A percentile compares a stretch with the other conserved stretches of the same genome.
phyloP scores from a whole-genome alignment of 2,797 vertebrate species.

The Oryzias sinensis region DNA sequence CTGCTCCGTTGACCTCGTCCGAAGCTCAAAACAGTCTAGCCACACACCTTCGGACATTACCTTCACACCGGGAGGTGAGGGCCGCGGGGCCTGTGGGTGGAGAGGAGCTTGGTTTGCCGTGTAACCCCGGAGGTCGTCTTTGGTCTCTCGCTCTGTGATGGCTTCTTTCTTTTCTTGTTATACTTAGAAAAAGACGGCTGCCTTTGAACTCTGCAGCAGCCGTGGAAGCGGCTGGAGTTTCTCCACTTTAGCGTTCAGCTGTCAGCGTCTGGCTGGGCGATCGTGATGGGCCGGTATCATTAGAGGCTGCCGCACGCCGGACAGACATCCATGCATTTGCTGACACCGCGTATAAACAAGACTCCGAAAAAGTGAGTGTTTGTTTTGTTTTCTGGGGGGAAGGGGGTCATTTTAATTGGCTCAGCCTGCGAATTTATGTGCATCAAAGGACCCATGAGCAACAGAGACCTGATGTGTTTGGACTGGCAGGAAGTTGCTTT shows the following conservation, averaged over 20 bases:
- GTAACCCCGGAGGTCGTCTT: slow-evolving; percentile 73
- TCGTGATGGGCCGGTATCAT: slow-evolving; percentile 72
- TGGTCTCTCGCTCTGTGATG: slow-evolving; percentile 68
- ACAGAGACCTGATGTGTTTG: slow-evolving; percentile 62
- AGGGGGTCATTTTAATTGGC: slow-evolving; percentile 79
- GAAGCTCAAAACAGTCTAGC: slow-evolving; percentile 59
- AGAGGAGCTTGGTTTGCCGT: slow-evolving; percentile 63
- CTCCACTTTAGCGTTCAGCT: slow-evolving; percentile 73
- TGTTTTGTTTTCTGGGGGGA: slow-evolving; percentile 62
- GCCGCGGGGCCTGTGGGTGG: slow-evolving; percentile 38
- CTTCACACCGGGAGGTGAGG: slow-evolving; percentile 41
- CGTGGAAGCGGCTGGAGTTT: slow-evolving; percentile 78
- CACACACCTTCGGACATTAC: slow-evolving; percentile 50
- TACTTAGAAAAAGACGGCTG: slow-evolving; percentile 72
- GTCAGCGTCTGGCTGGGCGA: slow-evolving; percentile 76
- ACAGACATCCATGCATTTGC: slow-evolving; percentile 72
- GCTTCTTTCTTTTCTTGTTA: slow-evolving; percentile 77
- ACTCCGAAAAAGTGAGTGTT: slow-evolving; percentile 48
- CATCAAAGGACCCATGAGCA: slow-evolving; percentile 53
- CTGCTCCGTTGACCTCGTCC: slow-evolving; percentile 65
- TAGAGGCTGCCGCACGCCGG: slow-evolving; percentile 63
- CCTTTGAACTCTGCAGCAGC: slow-evolving; percentile 79
- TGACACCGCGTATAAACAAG: slow-evolving; percentile 73
- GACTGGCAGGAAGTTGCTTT: slow-evolving; percentile 49
- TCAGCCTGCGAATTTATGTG: slow-evolving; percentile 58